Conservation (phyloP, 2,113 vertebrate genomes). For the Cyphomyrus discorhynchus region DNA sequence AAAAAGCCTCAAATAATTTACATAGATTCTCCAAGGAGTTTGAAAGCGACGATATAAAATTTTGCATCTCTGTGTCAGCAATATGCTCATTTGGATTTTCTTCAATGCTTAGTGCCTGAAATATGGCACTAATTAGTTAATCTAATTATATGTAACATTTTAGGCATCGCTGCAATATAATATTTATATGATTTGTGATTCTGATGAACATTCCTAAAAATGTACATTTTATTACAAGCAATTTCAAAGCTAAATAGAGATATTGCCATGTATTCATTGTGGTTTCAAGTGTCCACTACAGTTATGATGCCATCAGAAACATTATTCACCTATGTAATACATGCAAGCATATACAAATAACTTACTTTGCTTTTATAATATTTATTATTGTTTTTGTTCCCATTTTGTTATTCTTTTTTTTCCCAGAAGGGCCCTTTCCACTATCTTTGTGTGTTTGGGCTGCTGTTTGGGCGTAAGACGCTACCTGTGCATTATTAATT, state of each 20-base stretch:
- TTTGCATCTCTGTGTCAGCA: slow-evolving; percentile 45
- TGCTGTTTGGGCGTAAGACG: background rate
- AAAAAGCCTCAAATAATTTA: background rate
- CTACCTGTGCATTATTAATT: background rate
- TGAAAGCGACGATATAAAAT: slow-evolving; percentile 34
- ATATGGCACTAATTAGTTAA: slow-evolving; percentile 51
- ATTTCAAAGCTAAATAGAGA: background rate
- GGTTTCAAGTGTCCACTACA: background rate
- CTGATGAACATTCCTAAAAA: background rate
- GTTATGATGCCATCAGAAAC: background rate
- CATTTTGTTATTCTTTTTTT: background rate
- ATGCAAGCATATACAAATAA: background rate
- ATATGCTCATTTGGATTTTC: slow-evolving; percentile 52
- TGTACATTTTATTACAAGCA: background rate
- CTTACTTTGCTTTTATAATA: background rate
- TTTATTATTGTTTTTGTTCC: background rate
- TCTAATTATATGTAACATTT: slow-evolving; percentile 54
- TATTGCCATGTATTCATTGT: background rate
- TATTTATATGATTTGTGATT: background rate
- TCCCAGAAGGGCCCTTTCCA: background rate
- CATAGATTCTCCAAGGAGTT: slow-evolving; percentile 38
- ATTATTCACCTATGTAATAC: background rate
- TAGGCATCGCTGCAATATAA: slow-evolving; percentile 26
- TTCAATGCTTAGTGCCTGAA: slow-evolving; percentile 43
- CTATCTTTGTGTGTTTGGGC: background rate